Evolutionary conservation across 2,888 invertebrate species (phyloP), one percentile per base, ranked within the genome.

Genomic region (Lithophane semibrunnea): DNA sequence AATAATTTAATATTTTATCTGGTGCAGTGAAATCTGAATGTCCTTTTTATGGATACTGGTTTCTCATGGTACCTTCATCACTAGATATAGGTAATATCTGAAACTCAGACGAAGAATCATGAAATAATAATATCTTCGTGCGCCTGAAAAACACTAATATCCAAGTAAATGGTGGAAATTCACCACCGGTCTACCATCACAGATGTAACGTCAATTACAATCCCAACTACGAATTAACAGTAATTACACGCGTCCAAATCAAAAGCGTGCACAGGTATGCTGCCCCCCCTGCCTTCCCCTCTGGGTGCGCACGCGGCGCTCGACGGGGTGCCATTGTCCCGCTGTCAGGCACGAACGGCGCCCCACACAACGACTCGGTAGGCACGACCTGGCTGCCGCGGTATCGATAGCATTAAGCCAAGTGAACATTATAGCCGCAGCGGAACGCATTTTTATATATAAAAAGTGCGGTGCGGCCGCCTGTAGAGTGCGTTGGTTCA

Each of bases 321-420:
- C 95, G 66, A 88, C 95, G 93, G 95, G 96, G 91, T 89, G 94
- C 93, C 94, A 91, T 94, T 95, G 95, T 95, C 91, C 92, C 92
- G 93, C 93, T 92, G 95, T 93, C 94, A 89, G 92, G 91, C 90
- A 74, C 91, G 90, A 82, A 88, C 89, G 87, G 89, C 91, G 92
- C 93, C 93, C 93, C 95, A 94, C 96, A 95, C 95, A 73, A 68
- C 86, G 84, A 76, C 58, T n/a, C 16, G 1, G 56, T 60, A 64
- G 73, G 72, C 37, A 77, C 52, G 73, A 63, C n/a, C 13, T 10
- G n/a, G 4, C 24, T 42, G 24, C 10, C 42, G 4, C 56, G 9
- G 18, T 80, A 84, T 89, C 86, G 88, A 86, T 83, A 74, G 0
- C n/a, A 29, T 60, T 60, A n/a, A 44, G 44, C n/a, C 9, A 65